These are phyloP conservation scores for Campylomormyrus numenius DNA, from an alignment of 2,113 vertebrate species.

Conservation along the genomic window DNA sequence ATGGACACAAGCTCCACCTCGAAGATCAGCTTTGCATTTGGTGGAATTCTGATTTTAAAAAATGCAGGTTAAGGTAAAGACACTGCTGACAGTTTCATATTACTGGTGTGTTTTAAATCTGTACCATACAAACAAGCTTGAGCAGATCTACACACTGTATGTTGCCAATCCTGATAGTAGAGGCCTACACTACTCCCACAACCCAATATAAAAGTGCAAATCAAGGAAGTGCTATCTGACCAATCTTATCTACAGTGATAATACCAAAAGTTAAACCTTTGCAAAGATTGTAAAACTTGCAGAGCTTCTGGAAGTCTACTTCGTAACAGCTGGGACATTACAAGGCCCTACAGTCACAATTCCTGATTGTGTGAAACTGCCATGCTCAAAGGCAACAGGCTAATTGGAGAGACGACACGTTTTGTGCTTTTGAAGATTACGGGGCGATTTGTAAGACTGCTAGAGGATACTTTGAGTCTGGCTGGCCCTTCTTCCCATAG, in stretches of 20 bases:
- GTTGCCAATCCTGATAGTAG: neutral
- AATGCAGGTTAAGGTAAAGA: slow-evolving; percentile 61
- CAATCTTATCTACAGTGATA: neutral
- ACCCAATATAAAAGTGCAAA: neutral
- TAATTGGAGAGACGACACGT: neutral
- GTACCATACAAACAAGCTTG: neutral
- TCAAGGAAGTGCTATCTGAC: neutral
- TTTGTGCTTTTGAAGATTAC: neutral
- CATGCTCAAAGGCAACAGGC: neutral
- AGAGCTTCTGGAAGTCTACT: neutral
- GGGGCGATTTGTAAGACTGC: neutral
- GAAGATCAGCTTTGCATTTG: slow-evolving; percentile 89
- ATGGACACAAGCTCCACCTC: slow-evolving; percentile 88
- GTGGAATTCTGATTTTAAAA: slow-evolving; percentile 75
- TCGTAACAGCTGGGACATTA: neutral
- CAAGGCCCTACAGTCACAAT: neutral
- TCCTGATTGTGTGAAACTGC: neutral
- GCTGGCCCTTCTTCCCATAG: slow-evolving; percentile 87
- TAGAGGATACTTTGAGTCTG: slow-evolving; percentile 95
- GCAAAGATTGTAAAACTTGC: neutral
- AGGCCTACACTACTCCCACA: neutral
- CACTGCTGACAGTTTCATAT: neutral
- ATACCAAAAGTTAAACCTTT: neutral
- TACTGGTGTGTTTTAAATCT: neutral
- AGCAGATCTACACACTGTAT: neutral